These are phyloP conservation scores for Tamias sibiricus DNA, from an alignment of 2,113 vertebrate genomes.

Conservation along the genomic window DNA sequence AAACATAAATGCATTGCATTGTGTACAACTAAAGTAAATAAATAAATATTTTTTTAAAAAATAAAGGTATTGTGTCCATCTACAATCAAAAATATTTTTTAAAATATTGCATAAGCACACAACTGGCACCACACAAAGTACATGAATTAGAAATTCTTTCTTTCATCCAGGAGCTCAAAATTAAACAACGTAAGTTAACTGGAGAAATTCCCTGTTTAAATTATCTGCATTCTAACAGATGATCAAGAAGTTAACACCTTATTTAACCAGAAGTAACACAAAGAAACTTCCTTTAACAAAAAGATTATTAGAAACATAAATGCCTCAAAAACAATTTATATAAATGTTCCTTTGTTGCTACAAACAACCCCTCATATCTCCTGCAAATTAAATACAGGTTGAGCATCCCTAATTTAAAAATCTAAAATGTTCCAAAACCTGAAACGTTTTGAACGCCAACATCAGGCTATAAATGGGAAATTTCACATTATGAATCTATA, in stretches of 20 bases:
- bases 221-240: not conserved
- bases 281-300: not conserved
- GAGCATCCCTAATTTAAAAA: not conserved
- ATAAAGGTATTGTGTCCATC: no score
- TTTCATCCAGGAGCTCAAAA: not conserved
- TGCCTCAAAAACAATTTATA: not conserved
- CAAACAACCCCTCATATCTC: not conserved
- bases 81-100: no score
- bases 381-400: not conserved
- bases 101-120: not conserved
- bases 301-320: not conserved
- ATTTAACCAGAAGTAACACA: not conserved
- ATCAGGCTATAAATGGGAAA: not conserved
- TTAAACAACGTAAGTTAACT: conserved; percentile 18
- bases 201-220: not conserved
- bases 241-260: not conserved
- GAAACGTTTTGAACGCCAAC: not conserved
- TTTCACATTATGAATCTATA: not conserved
- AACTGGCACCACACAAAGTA: not conserved
- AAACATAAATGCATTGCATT: no score
- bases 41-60: no score
- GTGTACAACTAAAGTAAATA: no score
- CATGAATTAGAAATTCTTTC: not conserved
- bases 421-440: not conserved
- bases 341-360: not conserved